Conservation (phyloP, 2,113 vertebrate genomes). For the Cichladusa arquata region DNA sequence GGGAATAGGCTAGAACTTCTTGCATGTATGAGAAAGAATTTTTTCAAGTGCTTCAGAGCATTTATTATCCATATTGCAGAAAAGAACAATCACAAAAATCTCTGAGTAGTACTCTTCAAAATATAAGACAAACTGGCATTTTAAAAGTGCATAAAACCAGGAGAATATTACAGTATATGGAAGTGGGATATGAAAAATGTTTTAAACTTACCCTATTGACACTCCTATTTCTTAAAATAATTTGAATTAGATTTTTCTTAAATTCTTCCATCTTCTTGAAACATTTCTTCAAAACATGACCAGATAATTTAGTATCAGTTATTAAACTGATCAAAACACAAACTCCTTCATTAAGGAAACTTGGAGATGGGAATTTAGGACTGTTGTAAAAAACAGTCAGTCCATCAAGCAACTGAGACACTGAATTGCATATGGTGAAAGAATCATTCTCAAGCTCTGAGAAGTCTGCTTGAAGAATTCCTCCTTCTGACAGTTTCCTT, state of each 20-base stretch:
- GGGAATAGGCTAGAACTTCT: not conserved
- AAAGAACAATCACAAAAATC: not conserved
- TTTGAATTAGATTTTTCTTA: slow-evolving; percentile 74
- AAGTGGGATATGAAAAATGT: not conserved
- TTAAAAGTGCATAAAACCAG: not conserved
- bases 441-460: slow-evolving; percentile 62
- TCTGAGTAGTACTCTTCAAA: not conserved
- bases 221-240: slow-evolving; percentile 72
- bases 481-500: slow-evolving; percentile 59
- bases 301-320: slow-evolving; percentile 66
- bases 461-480: slow-evolving; percentile 57
- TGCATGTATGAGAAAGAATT: not conserved
- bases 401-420: slow-evolving; percentile 79
- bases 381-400: slow-evolving; percentile 74
- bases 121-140: not conserved
- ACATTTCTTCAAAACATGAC: slow-evolving; percentile 70
- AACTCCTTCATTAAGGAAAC: slow-evolving; percentile 75
- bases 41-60: not conserved
- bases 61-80: not conserved
- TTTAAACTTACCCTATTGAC: slow-evolving; percentile 80
- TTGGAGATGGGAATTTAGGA: slow-evolving; percentile 54
- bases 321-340: slow-evolving; percentile 65
- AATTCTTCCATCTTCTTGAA: slow-evolving; percentile 77
- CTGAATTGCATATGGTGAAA: slow-evolving; percentile 73
- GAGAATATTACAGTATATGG: not conserved